Base-by-base conservation (phyloP, 2,113 vertebrate species). In the Colossoma macropomum region DNA sequence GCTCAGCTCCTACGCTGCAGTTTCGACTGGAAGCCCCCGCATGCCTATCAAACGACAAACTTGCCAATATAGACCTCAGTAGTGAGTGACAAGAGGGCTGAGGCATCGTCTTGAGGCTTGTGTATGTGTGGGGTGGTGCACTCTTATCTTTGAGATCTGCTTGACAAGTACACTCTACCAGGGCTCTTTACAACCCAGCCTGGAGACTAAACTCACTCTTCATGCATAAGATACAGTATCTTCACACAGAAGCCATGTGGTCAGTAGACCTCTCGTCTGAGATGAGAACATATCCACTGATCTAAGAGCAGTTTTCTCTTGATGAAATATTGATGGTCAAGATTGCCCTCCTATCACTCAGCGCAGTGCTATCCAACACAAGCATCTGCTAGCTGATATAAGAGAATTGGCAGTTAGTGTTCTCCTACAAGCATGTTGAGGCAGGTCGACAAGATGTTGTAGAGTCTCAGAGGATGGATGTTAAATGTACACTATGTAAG, bases 31-130 rank as follows among this genome's bases (percentile, higher is more conserved):
- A 5, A 71, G 32, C 52, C 41, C n/a, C 71, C 71, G 60, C 80
- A 66, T 38, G 80, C 38, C 80, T n/a, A 19, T 75, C 80, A 75
- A 66, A 74, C n/a, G 38, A 15, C 70, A 74, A 59, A 34, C 79
- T 50, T 81, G 79, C 56, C 79, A 45, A 74, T 81, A 63, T n/a
- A 60, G 25, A 81, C 27, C 34, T 65, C 56, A 52, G 70, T 19
- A 32, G 17, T 63, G 62, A 81, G 41, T 25, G 79, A 75, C 70
- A 65, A 21, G 45, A 65, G 32, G n/a, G 68, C 79, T 80, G 79
- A 80, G 60, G 4, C 71, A 81, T 75, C 28, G 17, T 54, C 79
- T 65, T 4, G 32, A 16, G 38, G 30, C 68, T 60, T 66, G 59
- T 50, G 27, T 52, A 34, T 25, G 38, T 45, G 32, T 23, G 23